A percentile compares a stretch with the other conserved stretches of the same genome.
Conservation (phyloP, 2,888 invertebrate species). For the Tupiocoris notatus region DNA sequence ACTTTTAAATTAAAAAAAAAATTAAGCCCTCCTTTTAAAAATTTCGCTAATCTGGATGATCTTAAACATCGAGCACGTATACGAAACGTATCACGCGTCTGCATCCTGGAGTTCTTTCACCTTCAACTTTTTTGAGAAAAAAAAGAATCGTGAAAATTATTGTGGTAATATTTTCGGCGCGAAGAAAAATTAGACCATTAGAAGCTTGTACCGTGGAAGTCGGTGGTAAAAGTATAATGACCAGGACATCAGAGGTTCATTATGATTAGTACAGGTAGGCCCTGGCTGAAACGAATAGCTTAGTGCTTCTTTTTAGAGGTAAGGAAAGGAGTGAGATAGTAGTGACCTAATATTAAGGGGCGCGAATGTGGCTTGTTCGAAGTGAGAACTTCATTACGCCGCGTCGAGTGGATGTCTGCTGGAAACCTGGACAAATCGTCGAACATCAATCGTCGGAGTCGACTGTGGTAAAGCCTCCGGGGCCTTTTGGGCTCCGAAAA, state of each 20-base stretch:
- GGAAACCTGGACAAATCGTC: slow-evolving; percentile 21
- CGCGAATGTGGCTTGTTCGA: slow-evolving; percentile 20
- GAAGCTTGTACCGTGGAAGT: background rate
- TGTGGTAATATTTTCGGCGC: too few relatives aligned
- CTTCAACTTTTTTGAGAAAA: too few relatives aligned
- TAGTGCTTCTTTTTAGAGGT: background rate
- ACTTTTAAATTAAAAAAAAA: too few relatives aligned
- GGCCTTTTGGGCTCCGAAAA: too few relatives aligned
- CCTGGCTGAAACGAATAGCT: background rate
- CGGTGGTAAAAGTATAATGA: slow-evolving; percentile 16
- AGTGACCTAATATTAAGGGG: slow-evolving; percentile 32
- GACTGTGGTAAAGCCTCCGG: too few relatives aligned
- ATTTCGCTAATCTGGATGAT: too few relatives aligned
- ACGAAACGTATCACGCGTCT: too few relatives aligned
- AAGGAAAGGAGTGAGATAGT: background rate
- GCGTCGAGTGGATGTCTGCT: background rate
- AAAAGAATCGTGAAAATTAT: too few relatives aligned
- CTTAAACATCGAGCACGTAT: too few relatives aligned
- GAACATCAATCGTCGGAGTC: slow-evolving; percentile 22
- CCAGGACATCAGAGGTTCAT: slow-evolving; percentile 13
- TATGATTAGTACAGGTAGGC: slow-evolving; percentile 20
- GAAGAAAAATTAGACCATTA: slow-evolving; percentile 30
- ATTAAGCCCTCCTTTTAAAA: too few relatives aligned
- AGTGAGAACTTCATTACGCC: slow-evolving; percentile 31
- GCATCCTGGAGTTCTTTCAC: too few relatives aligned